Evolutionary conservation across 2,113 vertebrate genomes (phyloP).

Genomic region (Astur gentilis): DNA sequence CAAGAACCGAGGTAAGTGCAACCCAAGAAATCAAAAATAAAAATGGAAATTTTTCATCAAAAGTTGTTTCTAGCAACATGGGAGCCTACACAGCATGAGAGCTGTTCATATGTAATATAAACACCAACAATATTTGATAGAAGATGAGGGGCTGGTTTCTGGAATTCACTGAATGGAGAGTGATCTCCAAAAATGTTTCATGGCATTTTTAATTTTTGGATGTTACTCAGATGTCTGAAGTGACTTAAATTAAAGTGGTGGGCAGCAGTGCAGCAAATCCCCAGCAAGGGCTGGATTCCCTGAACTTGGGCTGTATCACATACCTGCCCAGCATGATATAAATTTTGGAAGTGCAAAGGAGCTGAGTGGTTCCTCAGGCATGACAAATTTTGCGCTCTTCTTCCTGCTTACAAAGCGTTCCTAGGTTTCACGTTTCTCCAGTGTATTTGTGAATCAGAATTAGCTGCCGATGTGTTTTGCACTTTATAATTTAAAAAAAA

Average conservation of each 20-base stretch:
- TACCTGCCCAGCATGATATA: neutral
- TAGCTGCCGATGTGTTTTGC: neutral
- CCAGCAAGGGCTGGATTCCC: neutral
- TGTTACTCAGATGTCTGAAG: neutral
- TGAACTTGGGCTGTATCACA: neutral
- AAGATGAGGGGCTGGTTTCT: neutral
- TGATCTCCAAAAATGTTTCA: neutral
- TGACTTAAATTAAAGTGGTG: neutral
- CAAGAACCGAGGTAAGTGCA: neutral
- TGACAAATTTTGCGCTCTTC: neutral
- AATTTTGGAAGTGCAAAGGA: neutral
- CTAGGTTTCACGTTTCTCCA: conserved; percentile 32
- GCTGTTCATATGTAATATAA: rapidly evolving
- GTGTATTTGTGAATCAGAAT: conserved; percentile 46
- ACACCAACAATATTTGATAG: neutral
- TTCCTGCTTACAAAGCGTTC: neutral
- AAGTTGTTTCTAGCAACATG: neutral
- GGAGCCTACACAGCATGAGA: neutral
- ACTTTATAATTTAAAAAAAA: neutral
- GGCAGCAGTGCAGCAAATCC: neutral
- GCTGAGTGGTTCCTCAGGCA: conserved; percentile 17
- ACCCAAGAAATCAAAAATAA: neutral
- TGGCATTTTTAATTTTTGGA: neutral
- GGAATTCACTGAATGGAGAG: neutral
- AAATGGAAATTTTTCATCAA: neutral